Conservation (phyloP, 1,140 invertebrate genomes). For the Epicauta chinensis region DNA sequence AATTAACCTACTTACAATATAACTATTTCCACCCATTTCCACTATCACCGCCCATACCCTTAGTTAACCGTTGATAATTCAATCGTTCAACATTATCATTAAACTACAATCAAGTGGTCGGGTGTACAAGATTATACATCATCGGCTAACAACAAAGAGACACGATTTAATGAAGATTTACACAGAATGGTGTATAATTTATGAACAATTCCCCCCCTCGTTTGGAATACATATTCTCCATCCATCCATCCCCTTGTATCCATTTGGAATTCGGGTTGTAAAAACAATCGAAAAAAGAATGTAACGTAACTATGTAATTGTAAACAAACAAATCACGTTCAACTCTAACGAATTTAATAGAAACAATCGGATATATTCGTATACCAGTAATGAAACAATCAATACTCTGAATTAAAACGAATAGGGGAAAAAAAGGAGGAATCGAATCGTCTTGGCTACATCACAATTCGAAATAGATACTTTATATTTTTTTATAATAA, state of each 20-base stretch:
- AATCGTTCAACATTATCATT: slow-evolving; percentile 12
- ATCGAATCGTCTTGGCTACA: slow-evolving; percentile 6
- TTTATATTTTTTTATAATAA: too few relatives aligned
- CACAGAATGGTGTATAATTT: slow-evolving; percentile 5
- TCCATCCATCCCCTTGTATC: too few relatives aligned
- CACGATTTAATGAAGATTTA: slow-evolving; percentile 6
- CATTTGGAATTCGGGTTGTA: too few relatives aligned
- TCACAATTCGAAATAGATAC: too few relatives aligned
- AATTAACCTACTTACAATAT: too few relatives aligned
- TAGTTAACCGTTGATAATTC: slow-evolving; percentile 13
- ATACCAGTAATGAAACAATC: slow-evolving; percentile 12
- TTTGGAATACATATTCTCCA: too few relatives aligned
- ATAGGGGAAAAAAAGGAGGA: slow-evolving; percentile 10
- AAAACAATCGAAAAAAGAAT: too few relatives aligned
- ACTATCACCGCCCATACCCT: too few relatives aligned
- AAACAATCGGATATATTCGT: slow-evolving; percentile 5
- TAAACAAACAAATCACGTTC: slow-evolving; percentile 15
- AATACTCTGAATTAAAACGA: slow-evolving; percentile 13
- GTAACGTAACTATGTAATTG: slow-evolving; percentile 3
- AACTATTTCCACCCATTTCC: too few relatives aligned
- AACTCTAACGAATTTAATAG: slow-evolving; percentile 10
- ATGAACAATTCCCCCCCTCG: background rate
- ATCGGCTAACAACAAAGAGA: slow-evolving; percentile 1
- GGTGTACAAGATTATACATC: background rate
- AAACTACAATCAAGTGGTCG: slow-evolving; percentile 9